Percentiles rank a stretch among this genome's conserved stretches.
These are phyloP conservation scores for Acipenser transmontanus DNA, from an alignment of 2,797 vertebrate species.

Conservation along the genomic window DNA sequence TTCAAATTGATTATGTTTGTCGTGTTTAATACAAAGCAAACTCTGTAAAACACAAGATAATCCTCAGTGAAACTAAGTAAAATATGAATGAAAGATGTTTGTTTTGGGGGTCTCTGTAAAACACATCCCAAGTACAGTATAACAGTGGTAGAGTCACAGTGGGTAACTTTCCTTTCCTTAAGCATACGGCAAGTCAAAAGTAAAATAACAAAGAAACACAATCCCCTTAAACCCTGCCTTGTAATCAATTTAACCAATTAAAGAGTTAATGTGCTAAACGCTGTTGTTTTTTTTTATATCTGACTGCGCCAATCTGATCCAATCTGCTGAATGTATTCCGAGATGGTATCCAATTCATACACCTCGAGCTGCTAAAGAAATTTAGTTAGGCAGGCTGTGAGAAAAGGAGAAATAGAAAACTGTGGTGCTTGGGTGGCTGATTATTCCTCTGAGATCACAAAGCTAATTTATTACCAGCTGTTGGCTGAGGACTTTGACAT, in stretches of 20 bases:
- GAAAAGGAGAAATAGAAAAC: slow-evolving; percentile 36
- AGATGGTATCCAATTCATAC: slow-evolving; percentile 46
- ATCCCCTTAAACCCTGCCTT: slow-evolving; percentile 22
- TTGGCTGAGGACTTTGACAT: slow-evolving; percentile 42
- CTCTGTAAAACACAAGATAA: too few species aligned
- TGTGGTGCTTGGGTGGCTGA: slow-evolving; percentile 36
- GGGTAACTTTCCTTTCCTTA: slow-evolving; percentile 39
- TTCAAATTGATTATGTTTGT: too few species aligned
- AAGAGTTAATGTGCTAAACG: not conserved
- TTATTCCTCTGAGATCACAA: slow-evolving; percentile 46
- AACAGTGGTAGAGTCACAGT: slow-evolving; percentile 30
- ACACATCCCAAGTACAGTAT: too few species aligned
- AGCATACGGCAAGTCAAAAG: slow-evolving; percentile 43
- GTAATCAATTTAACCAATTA: slow-evolving; percentile 19
- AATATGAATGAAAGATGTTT: too few species aligned
- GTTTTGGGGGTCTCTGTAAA: too few species aligned
- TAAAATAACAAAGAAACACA: slow-evolving; percentile 30
- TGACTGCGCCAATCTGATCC: slow-evolving; percentile 33
- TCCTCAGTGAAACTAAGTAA: too few species aligned
- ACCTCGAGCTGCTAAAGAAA: slow-evolving; percentile 41
- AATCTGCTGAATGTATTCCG: slow-evolving; percentile 38
- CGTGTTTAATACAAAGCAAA: too few species aligned
- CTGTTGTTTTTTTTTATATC: not conserved
- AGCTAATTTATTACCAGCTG: slow-evolving; percentile 57
- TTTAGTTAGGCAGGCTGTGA: slow-evolving; percentile 35